phyloP scores from a whole-genome alignment of 1,140 invertebrate species.

The Euura lappo region DNA sequence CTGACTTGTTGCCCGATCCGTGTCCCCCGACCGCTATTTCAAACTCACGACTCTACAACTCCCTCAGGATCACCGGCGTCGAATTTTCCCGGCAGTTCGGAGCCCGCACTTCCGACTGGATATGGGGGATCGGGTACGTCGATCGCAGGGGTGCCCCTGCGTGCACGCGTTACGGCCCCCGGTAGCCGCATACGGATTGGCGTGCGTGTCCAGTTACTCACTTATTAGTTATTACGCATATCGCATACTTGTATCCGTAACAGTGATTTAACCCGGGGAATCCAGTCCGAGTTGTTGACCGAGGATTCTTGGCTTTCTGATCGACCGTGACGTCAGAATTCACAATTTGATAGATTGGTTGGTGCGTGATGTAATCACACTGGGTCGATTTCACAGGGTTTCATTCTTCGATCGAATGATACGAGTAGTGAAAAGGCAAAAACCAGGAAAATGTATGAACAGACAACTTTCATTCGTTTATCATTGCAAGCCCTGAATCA shows the following conservation, averaged over 20 bases:
- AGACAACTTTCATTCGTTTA: too few species aligned
- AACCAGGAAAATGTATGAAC: too few species aligned
- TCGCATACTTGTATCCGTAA: neutral
- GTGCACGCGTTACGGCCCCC: neutral
- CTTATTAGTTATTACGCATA: neutral
- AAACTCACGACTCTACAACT: slow-evolving; percentile 9
- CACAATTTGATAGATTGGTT: too few species aligned
- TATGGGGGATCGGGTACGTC: slow-evolving; percentile 26
- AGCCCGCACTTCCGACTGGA: slow-evolving; percentile 16
- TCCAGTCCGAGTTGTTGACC: too few species aligned
- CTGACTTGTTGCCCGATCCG: slow-evolving; percentile 43
- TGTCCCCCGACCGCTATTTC: slow-evolving; percentile 26
- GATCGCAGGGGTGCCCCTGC: slow-evolving; percentile 15
- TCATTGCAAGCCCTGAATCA: too few species aligned
- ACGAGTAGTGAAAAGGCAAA: too few species aligned
- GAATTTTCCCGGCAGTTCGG: slow-evolving; percentile 12
- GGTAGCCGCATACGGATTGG: neutral
- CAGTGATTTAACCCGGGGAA: too few species aligned
- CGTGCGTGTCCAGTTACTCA: slow-evolving; percentile 5
- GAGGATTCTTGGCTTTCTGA: too few species aligned
- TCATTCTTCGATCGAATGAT: too few species aligned
- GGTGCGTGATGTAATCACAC: too few species aligned
- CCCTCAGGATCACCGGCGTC: slow-evolving; percentile 24
- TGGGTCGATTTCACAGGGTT: too few species aligned
- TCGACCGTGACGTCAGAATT: too few species aligned